These are phyloP conservation scores for Motacilla tschutschensis DNA, from an alignment of 2,113 vertebrate genomes.

Conservation along the genomic window DNA sequence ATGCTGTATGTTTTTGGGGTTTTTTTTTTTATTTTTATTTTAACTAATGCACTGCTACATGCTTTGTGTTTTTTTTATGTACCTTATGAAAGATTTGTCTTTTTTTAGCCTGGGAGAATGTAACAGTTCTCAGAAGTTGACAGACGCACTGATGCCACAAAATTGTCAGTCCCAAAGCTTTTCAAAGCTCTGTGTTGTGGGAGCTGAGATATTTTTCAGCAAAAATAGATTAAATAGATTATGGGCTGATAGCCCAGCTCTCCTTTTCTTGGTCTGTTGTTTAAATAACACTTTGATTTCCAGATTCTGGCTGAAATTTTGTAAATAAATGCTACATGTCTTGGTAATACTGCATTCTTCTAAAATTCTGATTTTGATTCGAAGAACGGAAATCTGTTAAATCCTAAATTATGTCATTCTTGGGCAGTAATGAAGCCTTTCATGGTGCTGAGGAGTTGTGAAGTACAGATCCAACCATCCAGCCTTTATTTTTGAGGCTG, in stretches of 20 bases:
- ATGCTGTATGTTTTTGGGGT: neutral
- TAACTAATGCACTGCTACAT: constrained; percentile 8
- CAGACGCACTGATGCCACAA: neutral
- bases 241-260: neutral
- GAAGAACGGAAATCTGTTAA: neutral
- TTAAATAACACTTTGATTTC: neutral
- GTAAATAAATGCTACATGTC: neutral
- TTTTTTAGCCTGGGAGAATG: constrained; percentile 37
- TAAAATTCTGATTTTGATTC: neutral
- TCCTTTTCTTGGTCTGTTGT: neutral
- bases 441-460: neutral
- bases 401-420: neutral
- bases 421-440: neutral
- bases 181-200: neutral
- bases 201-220: constrained; percentile 4
- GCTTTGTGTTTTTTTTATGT: constrained; percentile 6
- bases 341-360: neutral
- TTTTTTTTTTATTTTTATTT: neutral
- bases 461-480: neutral
- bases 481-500: neutral
- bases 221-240: neutral
- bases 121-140: constrained; percentile 31
- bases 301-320: neutral
- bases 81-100: neutral
- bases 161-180: constrained; percentile 16